A percentile compares a stretch with the other conserved stretches of the same genome.
Evolutionary conservation across 2,113 vertebrate genomes (phyloP).

Genomic region (Xenus cinereus): DNA sequence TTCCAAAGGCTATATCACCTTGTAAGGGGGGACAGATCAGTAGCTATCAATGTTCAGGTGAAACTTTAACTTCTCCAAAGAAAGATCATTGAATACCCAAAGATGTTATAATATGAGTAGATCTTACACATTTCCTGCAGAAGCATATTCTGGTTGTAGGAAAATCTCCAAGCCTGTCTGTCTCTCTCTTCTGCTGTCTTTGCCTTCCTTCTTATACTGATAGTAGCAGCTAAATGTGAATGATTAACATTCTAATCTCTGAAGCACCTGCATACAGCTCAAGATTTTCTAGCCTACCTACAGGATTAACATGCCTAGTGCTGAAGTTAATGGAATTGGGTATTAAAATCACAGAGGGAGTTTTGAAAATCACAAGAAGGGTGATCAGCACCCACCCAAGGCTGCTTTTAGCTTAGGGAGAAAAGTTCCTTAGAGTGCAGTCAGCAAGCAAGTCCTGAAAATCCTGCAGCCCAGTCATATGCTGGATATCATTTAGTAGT

Average conservation of each 20-base stretch:
- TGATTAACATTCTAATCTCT: slow-evolving; percentile 11
- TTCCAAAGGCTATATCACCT: neutral
- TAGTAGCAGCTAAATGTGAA: neutral
- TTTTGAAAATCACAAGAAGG: slow-evolving; percentile 8
- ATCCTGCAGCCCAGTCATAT: neutral
- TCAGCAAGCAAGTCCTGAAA: neutral
- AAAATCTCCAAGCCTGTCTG: neutral
- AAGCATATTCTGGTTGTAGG: neutral
- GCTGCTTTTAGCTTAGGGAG: neutral
- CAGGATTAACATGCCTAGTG: neutral
- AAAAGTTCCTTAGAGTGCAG: neutral
- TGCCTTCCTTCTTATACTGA: neutral
- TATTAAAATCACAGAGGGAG: slow-evolving; percentile 12
- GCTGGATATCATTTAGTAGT: neutral
- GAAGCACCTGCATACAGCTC: neutral
- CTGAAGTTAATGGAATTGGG: slow-evolving; percentile 4
- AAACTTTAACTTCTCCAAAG: neutral
- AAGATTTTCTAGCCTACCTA: neutral
- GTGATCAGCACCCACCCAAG: neutral
- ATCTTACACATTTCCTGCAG: neutral
- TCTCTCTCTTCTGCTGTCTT: neutral
- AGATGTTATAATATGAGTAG: neutral
- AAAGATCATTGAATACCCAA: neutral
- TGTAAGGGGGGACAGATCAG: neutral
- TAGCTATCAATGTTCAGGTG: neutral